These are phyloP conservation scores for Helogale parvula DNA, from an alignment of 2,113 vertebrate genomes.

Conservation along the genomic window DNA sequence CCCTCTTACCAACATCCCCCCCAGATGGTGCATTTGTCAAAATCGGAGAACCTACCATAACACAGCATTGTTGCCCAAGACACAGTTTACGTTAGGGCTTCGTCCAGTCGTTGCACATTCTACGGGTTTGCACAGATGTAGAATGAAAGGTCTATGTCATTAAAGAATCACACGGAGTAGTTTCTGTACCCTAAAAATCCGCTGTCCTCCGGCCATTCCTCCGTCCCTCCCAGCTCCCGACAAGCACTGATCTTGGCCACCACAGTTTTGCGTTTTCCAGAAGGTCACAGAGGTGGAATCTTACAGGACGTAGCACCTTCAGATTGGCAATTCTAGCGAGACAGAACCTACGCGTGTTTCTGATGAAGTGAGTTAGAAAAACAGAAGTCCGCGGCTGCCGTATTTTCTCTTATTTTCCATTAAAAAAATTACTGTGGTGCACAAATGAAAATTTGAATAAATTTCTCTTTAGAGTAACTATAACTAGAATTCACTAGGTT, in stretches of 20 bases:
- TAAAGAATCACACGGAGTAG: rapidly evolving
- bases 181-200: neutral
- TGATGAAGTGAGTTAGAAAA: neutral
- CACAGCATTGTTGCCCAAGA: neutral
- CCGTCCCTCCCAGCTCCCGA: too few species aligned
- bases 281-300: neutral
- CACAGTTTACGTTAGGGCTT: too few species aligned
- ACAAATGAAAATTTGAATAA: neutral
- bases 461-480: neutral
- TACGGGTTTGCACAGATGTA: neutral
- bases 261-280: neutral
- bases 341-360: neutral
- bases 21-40: too few species aligned
- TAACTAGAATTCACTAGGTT: neutral
- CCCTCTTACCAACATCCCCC: neutral
- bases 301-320: too few species aligned
- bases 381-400: too few species aligned
- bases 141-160: too few species aligned
- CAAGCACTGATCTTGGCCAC: too few species aligned
- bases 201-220: rapidly evolving
- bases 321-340: neutral
- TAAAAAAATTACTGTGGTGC: neutral
- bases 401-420: neutral
- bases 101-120: rapidly evolving
- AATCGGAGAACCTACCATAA: neutral